Evolutionary conservation across 2,888 invertebrate genomes (phyloP).

Genomic region (Fissipunctia ypsillon): DNA sequence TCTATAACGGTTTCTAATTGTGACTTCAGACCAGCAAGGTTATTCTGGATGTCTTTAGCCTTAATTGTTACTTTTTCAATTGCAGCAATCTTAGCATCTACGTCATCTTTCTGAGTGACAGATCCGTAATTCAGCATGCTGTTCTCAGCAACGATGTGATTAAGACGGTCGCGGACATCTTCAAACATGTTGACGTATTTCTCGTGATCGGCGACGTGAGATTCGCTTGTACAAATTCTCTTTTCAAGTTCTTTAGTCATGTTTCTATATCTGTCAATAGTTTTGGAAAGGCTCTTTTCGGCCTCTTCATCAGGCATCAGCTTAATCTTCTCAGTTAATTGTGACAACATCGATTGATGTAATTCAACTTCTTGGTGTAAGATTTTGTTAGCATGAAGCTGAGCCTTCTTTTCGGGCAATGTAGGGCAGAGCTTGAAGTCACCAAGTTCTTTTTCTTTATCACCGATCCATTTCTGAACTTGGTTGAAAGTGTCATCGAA

Average conservation of each 20-base stretch:
- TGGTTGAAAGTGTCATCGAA: constrained; percentile 98
- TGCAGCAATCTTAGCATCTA: constrained; percentile 93
- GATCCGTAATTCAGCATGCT: constrained; percentile 94
- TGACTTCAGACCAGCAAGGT: constrained; percentile 92
- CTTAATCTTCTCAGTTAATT: constrained; percentile 95
- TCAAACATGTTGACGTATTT: constrained; percentile 95
- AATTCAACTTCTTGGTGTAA: constrained; percentile 96
- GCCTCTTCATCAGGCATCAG: constrained; percentile 95
- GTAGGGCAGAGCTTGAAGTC: constrained; percentile 94
- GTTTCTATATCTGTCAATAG: constrained; percentile 93
- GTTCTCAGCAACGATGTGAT: constrained; percentile 94
- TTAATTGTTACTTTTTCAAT: constrained; percentile 94
- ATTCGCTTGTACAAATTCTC: constrained; percentile 92
- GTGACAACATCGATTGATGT: constrained; percentile 95
- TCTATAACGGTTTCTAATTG: constrained; percentile 93
- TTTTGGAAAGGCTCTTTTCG: constrained; percentile 93
- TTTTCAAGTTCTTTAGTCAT: constrained; percentile 92
- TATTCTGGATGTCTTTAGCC: constrained; percentile 93
- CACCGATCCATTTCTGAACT: constrained; percentile 96
- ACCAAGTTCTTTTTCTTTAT: constrained; percentile 93
- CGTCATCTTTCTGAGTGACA: constrained; percentile 94
- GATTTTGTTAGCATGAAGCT: constrained; percentile 94
- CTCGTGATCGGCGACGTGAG: constrained; percentile 95
- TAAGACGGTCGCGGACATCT: constrained; percentile 95
- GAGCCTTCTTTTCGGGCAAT: constrained; percentile 96